Evolutionary conservation across 2,888 invertebrate genomes (phyloP).

Genomic region (Heteropelma amictum): DNA sequence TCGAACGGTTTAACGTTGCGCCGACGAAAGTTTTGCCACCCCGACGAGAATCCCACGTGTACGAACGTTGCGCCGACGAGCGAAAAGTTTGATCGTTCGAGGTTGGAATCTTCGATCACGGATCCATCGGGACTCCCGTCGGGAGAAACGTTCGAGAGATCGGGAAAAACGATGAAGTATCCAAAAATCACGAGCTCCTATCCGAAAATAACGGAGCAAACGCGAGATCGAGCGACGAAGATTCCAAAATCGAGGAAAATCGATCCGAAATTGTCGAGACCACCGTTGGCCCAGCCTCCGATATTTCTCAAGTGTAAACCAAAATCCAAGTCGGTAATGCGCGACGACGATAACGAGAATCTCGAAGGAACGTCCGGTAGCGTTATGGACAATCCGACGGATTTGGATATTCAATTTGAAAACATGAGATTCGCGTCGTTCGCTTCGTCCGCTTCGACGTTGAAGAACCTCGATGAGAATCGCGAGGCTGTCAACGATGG

Average conservation of each 20-base stretch:
- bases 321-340: slow-evolving; percentile 53
- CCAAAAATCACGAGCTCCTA: slow-evolving; percentile 68
- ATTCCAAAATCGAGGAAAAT: slow-evolving; percentile 56
- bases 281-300: slow-evolving; percentile 65
- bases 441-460: slow-evolving; percentile 45
- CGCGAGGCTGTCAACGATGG: slow-evolving; percentile 43
- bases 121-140: slow-evolving; percentile 23
- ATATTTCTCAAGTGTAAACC: slow-evolving; percentile 71
- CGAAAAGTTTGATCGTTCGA: slow-evolving; percentile 2
- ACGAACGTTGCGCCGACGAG: slow-evolving; percentile 1
- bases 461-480: slow-evolving; percentile 1
- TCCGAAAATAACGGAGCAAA: slow-evolving; percentile 62
- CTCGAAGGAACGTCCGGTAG: no score
- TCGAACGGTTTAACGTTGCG: slow-evolving; percentile 66
- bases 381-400: slow-evolving; percentile 62
- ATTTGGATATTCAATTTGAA: slow-evolving; percentile 73
- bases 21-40: slow-evolving; percentile 64
- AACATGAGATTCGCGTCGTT: slow-evolving; percentile 65
- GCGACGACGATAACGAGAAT: slow-evolving; percentile 48
- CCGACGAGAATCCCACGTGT: slow-evolving; percentile 36
- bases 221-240: slow-evolving; percentile 11
- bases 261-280: slow-evolving; percentile 61
- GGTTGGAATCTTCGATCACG: slow-evolving; percentile 43
- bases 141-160: slow-evolving; percentile 47
- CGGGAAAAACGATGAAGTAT: slow-evolving; percentile 66